Percentiles rank a stretch among this genome's conserved stretches.
phyloP scores from a whole-genome alignment of 2,888 invertebrate species.

The Augochlorella aurata region DNA sequence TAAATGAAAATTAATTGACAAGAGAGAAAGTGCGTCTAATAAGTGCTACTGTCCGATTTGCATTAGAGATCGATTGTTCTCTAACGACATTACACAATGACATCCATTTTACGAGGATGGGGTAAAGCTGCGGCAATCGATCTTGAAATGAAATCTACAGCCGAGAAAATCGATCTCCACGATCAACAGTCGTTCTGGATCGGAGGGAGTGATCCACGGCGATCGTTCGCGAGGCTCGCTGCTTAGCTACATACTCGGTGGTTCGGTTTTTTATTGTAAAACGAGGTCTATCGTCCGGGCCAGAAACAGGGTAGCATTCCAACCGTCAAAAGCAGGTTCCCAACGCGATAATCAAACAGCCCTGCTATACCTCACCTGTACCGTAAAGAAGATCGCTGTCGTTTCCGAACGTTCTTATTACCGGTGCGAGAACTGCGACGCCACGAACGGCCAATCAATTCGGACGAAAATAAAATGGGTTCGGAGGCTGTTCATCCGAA shows the following conservation, averaged over 20 bases:
- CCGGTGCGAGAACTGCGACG: neutral
- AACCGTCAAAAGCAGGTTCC: slow-evolving; percentile 8
- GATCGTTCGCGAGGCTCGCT: neutral
- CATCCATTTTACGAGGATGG: too few relatives aligned
- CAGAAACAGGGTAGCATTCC: slow-evolving; percentile 19
- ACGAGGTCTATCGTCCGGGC: neutral
- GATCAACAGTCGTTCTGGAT: neutral
- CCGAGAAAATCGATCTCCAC: neutral
- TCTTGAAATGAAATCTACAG: neutral
- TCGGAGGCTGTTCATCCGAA: neutral
- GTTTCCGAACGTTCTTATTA: neutral
- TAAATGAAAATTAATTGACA: too few relatives aligned
- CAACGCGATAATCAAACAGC: neutral
- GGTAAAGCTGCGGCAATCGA: too few relatives aligned
- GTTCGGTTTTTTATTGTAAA: neutral
- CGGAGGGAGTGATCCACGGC: neutral
- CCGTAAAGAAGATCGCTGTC: neutral
- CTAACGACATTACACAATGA: too few relatives aligned
- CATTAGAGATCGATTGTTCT: too few relatives aligned
- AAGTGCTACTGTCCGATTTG: too few relatives aligned
- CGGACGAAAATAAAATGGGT: neutral
- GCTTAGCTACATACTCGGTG: neutral
- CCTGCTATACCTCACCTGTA: neutral
- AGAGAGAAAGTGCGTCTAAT: too few relatives aligned
- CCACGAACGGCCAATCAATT: neutral